Percentiles rank a stretch among this genome's conserved stretches.
Conservation (phyloP, 2,888 invertebrate species). For the Catocala sponsa region DNA sequence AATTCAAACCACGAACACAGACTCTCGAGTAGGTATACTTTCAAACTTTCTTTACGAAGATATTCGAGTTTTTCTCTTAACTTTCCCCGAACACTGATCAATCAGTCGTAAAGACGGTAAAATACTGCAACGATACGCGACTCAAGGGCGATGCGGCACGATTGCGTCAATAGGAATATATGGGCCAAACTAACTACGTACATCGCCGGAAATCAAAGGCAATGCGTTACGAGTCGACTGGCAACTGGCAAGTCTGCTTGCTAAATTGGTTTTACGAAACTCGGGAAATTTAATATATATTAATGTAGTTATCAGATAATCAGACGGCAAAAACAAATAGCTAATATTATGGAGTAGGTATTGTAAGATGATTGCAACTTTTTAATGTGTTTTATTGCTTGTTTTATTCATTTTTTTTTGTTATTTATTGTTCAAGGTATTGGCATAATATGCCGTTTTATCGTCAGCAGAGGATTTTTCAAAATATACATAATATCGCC, state of each 20-base stretch:
- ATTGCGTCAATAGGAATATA: slow-evolving; percentile 45
- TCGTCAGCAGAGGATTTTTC: no score
- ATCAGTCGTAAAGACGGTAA: slow-evolving; percentile 24
- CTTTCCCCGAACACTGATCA: slow-evolving; percentile 34
- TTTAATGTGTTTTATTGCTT: no score
- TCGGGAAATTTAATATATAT: background rate
- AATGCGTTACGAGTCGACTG: slow-evolving; percentile 15
- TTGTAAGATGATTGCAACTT: no score
- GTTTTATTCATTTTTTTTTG: no score
- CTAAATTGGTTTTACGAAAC: slow-evolving; percentile 24
- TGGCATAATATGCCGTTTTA: no score
- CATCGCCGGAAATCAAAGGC: slow-evolving; percentile 38
- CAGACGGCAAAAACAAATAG: background rate
- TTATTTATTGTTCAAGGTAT: no score
- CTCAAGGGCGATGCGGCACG: slow-evolving; percentile 38
- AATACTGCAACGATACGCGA: slow-evolving; percentile 27
- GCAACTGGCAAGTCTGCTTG: slow-evolving; percentile 6
- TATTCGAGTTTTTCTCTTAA: slow-evolving; percentile 31
- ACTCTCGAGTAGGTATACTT: slow-evolving; percentile 6
- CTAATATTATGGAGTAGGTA: no score
- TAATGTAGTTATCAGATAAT: background rate
- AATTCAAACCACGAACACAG: slow-evolving; percentile 29
- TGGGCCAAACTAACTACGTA: slow-evolving; percentile 38
- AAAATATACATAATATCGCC: no score
- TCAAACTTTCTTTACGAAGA: slow-evolving; percentile 30